phyloP scores from a whole-genome alignment of 1,140 invertebrate species.

The Piezodorus guildinii region DNA sequence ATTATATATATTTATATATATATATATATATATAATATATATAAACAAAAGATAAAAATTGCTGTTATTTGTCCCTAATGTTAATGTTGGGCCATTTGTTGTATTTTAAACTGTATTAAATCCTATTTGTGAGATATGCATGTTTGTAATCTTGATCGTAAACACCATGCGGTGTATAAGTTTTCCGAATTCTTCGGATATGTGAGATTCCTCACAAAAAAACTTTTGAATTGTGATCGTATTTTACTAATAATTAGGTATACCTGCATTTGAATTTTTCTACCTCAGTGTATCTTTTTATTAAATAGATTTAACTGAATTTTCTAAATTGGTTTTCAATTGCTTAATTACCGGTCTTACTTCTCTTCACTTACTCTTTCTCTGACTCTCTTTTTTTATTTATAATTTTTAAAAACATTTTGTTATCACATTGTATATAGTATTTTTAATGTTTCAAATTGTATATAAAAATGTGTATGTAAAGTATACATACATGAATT shows the following conservation, averaged over 20 bases:
- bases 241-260: constrained; percentile 16
- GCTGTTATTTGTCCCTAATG: constrained; percentile 13
- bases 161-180: constrained; percentile 8
- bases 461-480: no score
- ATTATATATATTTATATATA: background rate
- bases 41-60: constrained; percentile 6
- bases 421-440: no score
- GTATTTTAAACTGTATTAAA: constrained; percentile 20
- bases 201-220: background rate
- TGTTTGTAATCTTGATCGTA: constrained; percentile 14
- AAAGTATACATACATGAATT: no score
- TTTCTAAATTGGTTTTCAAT: constrained; percentile 9
- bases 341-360: constrained; percentile 11
- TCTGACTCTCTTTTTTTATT: no score
- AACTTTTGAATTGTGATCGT: constrained; percentile 17
- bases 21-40: background rate
- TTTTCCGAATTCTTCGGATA: constrained; percentile 17
- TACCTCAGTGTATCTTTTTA: constrained; percentile 16
- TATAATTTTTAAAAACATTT: no score
- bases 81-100: constrained; percentile 17
- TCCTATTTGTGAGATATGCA: constrained; percentile 20
- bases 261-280: constrained; percentile 15
- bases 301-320: constrained; percentile 12
- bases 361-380: background rate
- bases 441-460: no score